Evolutionary conservation across 2,113 vertebrate genomes (phyloP).

Genomic region (Pholis gunnellus): DNA sequence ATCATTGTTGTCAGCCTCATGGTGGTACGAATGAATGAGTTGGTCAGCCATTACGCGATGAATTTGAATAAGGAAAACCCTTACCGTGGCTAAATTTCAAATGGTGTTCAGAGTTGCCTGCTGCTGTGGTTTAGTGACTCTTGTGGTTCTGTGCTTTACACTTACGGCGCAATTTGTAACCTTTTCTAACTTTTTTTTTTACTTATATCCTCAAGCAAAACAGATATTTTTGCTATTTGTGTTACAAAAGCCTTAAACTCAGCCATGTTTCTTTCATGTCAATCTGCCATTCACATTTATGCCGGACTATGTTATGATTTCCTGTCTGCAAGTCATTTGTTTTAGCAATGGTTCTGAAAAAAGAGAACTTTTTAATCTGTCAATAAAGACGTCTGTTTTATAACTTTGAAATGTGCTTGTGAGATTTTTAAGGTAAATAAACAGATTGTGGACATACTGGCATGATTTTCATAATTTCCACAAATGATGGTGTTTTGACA

Average conservation of each 20-base stretch:
- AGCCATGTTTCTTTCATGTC: not conserved
- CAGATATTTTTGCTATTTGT: not conserved
- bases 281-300: no score
- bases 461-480: no score
- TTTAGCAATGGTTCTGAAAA: not conserved
- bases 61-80: no score
- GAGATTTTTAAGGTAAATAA: not conserved
- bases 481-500: not conserved
- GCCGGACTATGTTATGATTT: not conserved
- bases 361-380: not conserved
- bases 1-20: fast-evolving
- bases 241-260: not conserved
- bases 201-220: not conserved
- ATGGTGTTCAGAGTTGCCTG: not conserved
- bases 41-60: no score
- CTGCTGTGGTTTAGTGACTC: not conserved
- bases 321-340: not conserved
- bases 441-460: not conserved
- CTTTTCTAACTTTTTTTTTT: not conserved
- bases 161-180: not conserved
- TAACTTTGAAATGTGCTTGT: not conserved
- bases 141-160: not conserved
- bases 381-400: not conserved
- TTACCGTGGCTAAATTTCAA: not conserved
- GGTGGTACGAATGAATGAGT: no score